Conservation (phyloP, 2,888 invertebrate genomes). For the Ephialtes manifestator region DNA sequence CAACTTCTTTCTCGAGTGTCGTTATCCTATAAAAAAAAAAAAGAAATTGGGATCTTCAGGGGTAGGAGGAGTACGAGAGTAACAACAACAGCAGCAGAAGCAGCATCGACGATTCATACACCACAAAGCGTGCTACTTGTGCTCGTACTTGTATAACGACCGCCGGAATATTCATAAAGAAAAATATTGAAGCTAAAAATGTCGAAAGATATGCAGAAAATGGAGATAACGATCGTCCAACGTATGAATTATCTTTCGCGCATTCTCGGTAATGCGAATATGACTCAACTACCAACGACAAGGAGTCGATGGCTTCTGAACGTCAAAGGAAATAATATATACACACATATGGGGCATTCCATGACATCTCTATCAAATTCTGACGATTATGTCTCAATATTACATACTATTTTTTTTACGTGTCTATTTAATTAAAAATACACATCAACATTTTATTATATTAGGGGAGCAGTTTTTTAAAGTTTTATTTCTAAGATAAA, state of each 20-base stretch:
- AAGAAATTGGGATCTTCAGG: conserved; percentile 11
- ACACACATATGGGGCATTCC: not conserved
- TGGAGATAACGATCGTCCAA: conserved; percentile 6
- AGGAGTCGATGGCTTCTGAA: conserved; percentile 44
- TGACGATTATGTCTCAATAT: too few relatives aligned
- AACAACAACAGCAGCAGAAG: not conserved
- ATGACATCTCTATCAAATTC: too few relatives aligned
- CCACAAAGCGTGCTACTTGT: not conserved
- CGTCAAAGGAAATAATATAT: conserved; percentile 14
- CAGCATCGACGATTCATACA: not conserved
- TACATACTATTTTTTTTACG: too few relatives aligned
- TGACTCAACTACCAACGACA: conserved; percentile 33
- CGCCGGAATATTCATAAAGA: conserved; percentile 23
- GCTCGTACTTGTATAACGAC: not conserved
- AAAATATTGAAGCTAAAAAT: not conserved
- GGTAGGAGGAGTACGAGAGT: not conserved
- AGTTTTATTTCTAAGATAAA: too few relatives aligned
- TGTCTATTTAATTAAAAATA: too few relatives aligned
- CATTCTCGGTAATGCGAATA: conserved; percentile 16
- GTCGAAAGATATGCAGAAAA: not conserved
- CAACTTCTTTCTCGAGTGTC: conserved; percentile 9
- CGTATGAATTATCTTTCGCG: not conserved
- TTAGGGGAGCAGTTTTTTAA: too few relatives aligned
- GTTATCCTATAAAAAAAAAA: not conserved
- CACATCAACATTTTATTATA: too few relatives aligned